phyloP scores from a whole-genome alignment of 1,140 invertebrate species.

The Acromyrmex heyeri region DNA sequence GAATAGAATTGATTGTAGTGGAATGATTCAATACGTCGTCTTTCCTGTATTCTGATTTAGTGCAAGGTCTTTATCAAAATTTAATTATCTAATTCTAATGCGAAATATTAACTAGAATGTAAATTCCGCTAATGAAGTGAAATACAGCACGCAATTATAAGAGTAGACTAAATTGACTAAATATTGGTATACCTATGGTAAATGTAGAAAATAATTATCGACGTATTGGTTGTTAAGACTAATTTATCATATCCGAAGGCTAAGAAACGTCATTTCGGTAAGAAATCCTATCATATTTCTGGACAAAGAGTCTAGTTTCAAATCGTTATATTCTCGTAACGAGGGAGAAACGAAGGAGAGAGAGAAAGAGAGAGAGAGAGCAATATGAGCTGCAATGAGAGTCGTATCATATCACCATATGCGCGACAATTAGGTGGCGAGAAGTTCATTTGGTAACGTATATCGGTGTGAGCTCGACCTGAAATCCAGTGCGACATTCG shows the following conservation, averaged over 20 bases:
- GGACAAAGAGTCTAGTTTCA: neutral
- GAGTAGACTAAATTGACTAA: too few relatives aligned
- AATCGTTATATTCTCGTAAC: neutral
- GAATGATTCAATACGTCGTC: neutral
- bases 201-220: slow-evolving; percentile 1
- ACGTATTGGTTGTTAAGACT: neutral
- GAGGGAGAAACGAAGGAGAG: neutral
- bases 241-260: neutral
- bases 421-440: slow-evolving; percentile 35
- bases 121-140: neutral
- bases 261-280: neutral
- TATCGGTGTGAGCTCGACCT: slow-evolving; percentile 23
- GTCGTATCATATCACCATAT: neutral
- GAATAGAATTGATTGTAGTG: slow-evolving; percentile 49
- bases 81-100: neutral
- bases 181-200: neutral
- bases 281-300: neutral
- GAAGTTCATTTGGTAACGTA: slow-evolving; percentile 39
- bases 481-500: slow-evolving; percentile 51
- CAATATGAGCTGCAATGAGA: neutral
- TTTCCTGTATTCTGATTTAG: neutral
- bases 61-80: neutral
- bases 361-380: neutral
- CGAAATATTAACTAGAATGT: neutral
- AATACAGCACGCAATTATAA: neutral